phyloP scores from a whole-genome alignment of 1,140 invertebrate species.

The Lethocerus indicus region DNA sequence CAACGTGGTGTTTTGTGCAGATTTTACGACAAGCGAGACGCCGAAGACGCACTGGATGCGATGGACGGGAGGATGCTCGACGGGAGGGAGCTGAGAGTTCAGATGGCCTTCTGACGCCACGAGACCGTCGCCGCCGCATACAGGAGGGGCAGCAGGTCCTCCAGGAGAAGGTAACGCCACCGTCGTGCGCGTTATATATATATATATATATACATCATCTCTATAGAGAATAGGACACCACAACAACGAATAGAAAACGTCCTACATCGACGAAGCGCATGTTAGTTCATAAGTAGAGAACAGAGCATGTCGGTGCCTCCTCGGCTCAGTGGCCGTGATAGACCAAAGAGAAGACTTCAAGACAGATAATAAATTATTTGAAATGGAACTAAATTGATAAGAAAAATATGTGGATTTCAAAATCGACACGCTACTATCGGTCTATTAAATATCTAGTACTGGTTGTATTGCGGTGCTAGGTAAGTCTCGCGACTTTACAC shows the following conservation, averaged over 20 bases:
- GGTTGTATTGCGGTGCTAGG: not conserved
- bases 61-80: constrained; percentile 89
- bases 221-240: not conserved
- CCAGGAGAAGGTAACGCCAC: constrained; percentile 1
- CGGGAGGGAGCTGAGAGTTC: constrained; percentile 89
- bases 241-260: not conserved
- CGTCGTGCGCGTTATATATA: not conserved
- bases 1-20: no score
- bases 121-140: constrained; percentile 69
- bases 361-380: no score
- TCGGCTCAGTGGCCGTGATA: no score
- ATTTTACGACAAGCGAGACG: constrained; percentile 89
- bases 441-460: no score
- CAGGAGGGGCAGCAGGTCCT: constrained; percentile 14
- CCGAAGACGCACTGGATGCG: constrained; percentile 88
- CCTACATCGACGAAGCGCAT: not conserved
- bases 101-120: constrained; percentile 94
- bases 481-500: constrained; percentile 1
- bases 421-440: no score
- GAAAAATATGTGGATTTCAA: not conserved
- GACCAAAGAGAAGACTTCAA: no score
- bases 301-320: not conserved
- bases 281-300: not conserved
- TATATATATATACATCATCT: not conserved
- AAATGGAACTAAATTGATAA: not conserved